Percentiles rank a stretch among this genome's conserved stretches.
phyloP scores from a whole-genome alignment of 2,797 vertebrate species.

The Gadopsis bispinosus region DNA sequence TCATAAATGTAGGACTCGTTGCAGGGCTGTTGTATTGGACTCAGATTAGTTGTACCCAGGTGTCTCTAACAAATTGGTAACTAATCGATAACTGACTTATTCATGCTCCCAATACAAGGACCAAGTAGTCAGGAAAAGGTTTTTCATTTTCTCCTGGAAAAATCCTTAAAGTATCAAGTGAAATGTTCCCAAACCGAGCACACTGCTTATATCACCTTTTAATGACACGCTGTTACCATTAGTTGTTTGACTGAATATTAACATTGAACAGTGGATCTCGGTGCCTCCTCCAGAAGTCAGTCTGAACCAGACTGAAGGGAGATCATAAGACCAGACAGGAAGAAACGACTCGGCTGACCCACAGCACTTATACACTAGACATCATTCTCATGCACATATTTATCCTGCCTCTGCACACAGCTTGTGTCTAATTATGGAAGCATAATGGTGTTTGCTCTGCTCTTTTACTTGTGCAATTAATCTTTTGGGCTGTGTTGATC shows the following conservation, averaged over 20 bases:
- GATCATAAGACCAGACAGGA: conserved; percentile 33
- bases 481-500: conserved; percentile 58
- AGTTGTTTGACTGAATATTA: conserved; percentile 28
- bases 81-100: background rate
- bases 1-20: background rate
- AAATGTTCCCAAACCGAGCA: conserved; percentile 13
- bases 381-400: conserved; percentile 27
- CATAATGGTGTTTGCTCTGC: conserved; percentile 62
- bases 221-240: conserved; percentile 13
- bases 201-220: background rate
- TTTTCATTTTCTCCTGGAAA: conserved; percentile 15
- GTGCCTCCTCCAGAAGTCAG: conserved; percentile 16
- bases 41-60: background rate
- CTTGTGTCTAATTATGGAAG: conserved; percentile 60
- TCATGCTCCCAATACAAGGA: background rate
- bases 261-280: conserved; percentile 32
- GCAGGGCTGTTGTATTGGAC: background rate
- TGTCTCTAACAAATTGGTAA: background rate
- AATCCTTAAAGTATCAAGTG: background rate
- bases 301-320: conserved; percentile 12
- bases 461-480: conserved; percentile 62
- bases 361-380: conserved; percentile 28
- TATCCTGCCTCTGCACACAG: conserved; percentile 50
- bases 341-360: conserved; percentile 54
- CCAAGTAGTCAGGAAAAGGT: background rate